Conservation (phyloP, 37 sponge, comb jelly and placozoan genomes). For the Bolinopsis microptera region DNA sequence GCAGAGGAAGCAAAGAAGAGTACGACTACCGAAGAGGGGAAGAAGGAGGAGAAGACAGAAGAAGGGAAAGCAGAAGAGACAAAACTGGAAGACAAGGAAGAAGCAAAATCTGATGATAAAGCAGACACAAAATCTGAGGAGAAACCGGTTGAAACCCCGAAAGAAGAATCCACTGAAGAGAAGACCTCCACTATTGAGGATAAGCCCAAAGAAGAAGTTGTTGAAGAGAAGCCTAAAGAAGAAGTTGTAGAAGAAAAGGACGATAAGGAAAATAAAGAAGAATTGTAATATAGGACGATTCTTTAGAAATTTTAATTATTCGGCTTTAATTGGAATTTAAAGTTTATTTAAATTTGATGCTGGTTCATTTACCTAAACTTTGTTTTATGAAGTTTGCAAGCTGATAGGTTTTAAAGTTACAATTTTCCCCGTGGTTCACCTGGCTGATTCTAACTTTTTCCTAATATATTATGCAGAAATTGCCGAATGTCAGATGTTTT, state of each 20-base stretch:
- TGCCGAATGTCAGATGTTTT: background rate
- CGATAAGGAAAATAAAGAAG: background rate
- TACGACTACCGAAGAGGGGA: background rate
- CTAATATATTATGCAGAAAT: background rate
- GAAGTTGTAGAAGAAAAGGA: background rate
- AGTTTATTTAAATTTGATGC: background rate
- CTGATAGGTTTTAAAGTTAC: background rate
- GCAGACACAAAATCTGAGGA: background rate
- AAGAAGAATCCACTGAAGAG: background rate
- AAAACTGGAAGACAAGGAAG: background rate
- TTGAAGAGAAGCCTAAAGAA: background rate
- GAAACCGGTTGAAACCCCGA: background rate
- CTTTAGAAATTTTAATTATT: no score
- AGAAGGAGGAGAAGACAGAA: background rate
- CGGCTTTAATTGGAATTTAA: background rate
- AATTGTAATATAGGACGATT: conserved; percentile 32
- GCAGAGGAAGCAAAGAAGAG: background rate
- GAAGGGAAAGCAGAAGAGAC: background rate
- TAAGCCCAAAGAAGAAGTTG: background rate
- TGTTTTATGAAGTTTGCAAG: background rate
- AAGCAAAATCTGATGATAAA: background rate
- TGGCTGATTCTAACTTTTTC: background rate
- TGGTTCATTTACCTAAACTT: background rate
- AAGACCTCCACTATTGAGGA: no score
- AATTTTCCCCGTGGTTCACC: background rate